Evolutionary conservation across 2,113 vertebrate genomes (phyloP).

Genomic region (Microcebus murinus): DNA sequence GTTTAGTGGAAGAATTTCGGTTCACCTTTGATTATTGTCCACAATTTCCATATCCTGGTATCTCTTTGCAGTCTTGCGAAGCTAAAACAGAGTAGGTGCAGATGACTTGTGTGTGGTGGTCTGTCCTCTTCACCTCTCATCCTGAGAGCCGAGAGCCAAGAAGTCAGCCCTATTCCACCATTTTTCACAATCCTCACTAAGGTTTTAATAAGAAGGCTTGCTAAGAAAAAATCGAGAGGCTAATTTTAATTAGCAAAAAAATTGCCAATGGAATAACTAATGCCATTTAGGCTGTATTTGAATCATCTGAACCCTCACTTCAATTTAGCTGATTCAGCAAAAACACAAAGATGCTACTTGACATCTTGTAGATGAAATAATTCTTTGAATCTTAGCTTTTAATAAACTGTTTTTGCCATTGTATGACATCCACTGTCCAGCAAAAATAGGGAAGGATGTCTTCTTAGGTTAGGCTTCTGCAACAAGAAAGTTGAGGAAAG

Average conservation of each 20-base stretch:
- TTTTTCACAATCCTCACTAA: neutral
- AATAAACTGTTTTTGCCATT: neutral
- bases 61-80: too few species aligned
- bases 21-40: too few species aligned
- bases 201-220: neutral
- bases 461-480: neutral
- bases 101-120: too few species aligned
- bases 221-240: neutral
- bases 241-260: slow-evolving; percentile 21
- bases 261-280: neutral
- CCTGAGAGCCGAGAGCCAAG: too few species aligned
- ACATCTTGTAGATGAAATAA: neutral
- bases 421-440: neutral
- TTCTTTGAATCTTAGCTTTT: neutral
- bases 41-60: too few species aligned
- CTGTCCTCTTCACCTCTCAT: too few species aligned
- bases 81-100: too few species aligned
- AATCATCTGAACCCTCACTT: neutral
- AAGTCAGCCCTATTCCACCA: too few species aligned
- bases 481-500: neutral
- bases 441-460: neutral
- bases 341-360: neutral
- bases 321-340: neutral
- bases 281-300: neutral
- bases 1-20: too few species aligned